phyloP scores from a whole-genome alignment of 2,888 invertebrate genomes.

The Agrochola macilenta region DNA sequence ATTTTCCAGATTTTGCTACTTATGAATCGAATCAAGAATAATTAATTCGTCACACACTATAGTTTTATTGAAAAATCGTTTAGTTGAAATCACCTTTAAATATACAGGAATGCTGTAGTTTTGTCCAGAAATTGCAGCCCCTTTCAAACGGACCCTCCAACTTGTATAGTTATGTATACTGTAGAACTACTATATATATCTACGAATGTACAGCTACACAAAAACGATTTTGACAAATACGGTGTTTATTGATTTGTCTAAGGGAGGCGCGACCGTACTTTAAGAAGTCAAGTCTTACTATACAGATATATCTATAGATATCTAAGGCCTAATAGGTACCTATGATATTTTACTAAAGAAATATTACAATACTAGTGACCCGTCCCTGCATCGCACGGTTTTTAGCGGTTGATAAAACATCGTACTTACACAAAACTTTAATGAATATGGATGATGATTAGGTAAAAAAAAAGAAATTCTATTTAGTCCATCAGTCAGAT shows the following conservation, averaged over 20 bases:
- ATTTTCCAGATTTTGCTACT: neutral
- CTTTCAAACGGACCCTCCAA: neutral
- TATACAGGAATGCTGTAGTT: neutral
- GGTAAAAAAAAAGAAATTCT: too few relatives aligned
- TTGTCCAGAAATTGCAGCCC: neutral
- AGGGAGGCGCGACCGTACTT: slow-evolving; percentile 48
- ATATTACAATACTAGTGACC: neutral
- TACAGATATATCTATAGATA: neutral
- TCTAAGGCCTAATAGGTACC: neutral
- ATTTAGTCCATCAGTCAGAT: too few relatives aligned
- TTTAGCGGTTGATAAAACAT: too few relatives aligned
- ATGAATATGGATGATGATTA: too few relatives aligned
- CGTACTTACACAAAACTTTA: too few relatives aligned
- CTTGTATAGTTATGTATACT: neutral
- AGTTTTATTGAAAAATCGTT: too few relatives aligned
- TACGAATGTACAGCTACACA: slow-evolving; percentile 9
- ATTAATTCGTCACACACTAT: neutral
- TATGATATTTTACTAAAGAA: neutral
- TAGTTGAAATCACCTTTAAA: neutral
- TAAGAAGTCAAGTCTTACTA: slow-evolving; percentile 8
- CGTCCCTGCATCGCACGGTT: too few relatives aligned
- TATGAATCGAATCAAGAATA: neutral
- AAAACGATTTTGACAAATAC: slow-evolving; percentile 53
- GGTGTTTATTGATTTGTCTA: slow-evolving; percentile 52
- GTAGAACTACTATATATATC: neutral